Conservation (phyloP, 2,113 vertebrate genomes). For the Microtus richardsoni region DNA sequence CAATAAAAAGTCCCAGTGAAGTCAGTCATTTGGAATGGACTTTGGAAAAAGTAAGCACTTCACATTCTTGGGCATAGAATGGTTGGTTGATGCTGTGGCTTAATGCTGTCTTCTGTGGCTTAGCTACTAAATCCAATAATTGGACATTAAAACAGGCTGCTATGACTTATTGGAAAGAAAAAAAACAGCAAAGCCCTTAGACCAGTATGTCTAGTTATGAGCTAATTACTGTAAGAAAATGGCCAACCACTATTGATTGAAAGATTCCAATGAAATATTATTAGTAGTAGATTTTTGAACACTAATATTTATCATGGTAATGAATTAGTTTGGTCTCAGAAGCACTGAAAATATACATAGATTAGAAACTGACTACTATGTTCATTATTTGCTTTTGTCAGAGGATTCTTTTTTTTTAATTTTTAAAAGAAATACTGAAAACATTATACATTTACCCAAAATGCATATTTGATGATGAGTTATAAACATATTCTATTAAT, state of each 20-base stretch:
- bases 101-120: neutral
- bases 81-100: neutral
- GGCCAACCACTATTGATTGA: neutral
- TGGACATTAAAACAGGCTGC: neutral
- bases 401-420: neutral
- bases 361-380: neutral
- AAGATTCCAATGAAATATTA: constrained; percentile 4
- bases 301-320: neutral
- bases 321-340: neutral
- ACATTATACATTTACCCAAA: neutral
- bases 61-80: fast-evolving
- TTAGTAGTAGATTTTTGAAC: neutral
- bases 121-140: neutral
- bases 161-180: neutral
- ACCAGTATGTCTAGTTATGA: neutral
- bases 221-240: neutral
- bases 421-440: neutral
- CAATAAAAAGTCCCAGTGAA: neutral
- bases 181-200: neutral
- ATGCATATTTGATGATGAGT: neutral
- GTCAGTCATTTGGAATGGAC: neutral
- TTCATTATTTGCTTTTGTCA: neutral
- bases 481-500: neutral
- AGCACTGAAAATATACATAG: neutral
- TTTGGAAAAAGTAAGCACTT: neutral